Conservation (phyloP, 30 jellyfish, hydroid and myxozoan species). For the Cassiopea andromeda region DNA sequence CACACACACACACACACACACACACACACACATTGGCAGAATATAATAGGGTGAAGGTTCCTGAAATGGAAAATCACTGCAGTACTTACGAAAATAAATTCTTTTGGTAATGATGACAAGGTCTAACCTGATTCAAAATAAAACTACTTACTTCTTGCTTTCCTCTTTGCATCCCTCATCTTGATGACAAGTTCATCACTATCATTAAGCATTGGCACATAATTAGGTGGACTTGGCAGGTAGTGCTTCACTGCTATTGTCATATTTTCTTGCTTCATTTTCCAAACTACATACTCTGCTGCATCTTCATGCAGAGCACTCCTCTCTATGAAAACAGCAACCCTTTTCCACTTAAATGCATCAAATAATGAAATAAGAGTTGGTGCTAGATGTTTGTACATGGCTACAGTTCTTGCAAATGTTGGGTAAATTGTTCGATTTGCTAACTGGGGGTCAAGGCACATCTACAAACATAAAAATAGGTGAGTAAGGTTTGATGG, state of each 20-base stretch:
- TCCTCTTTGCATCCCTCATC: slow-evolving; percentile 57
- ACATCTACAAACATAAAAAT: slow-evolving; percentile 68
- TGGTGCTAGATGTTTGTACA: slow-evolving; percentile 94
- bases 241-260: slow-evolving; percentile 37
- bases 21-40: background rate
- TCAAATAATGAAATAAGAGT: slow-evolving; percentile 78
- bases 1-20: background rate
- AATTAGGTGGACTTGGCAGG: slow-evolving; percentile 84
- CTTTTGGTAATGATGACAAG: too few species aligned
- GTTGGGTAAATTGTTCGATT: slow-evolving; percentile 77
- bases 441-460: slow-evolving; percentile 78
- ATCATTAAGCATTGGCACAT: slow-evolving; percentile 62
- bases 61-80: background rate
- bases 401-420: slow-evolving; percentile 93
- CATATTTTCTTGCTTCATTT: slow-evolving; percentile 51
- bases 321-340: slow-evolving; percentile 79
- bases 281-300: slow-evolving; percentile 67
- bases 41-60: background rate
- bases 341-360: slow-evolving; percentile 83
- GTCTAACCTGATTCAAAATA: background rate
- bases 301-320: slow-evolving; percentile 66
- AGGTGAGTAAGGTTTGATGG: too few species aligned
- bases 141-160: slow-evolving; percentile 83
- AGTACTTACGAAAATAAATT: too few species aligned
- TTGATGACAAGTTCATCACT: slow-evolving; percentile 46